phyloP scores from a whole-genome alignment of 2,113 vertebrate species.

The Astur gentilis region DNA sequence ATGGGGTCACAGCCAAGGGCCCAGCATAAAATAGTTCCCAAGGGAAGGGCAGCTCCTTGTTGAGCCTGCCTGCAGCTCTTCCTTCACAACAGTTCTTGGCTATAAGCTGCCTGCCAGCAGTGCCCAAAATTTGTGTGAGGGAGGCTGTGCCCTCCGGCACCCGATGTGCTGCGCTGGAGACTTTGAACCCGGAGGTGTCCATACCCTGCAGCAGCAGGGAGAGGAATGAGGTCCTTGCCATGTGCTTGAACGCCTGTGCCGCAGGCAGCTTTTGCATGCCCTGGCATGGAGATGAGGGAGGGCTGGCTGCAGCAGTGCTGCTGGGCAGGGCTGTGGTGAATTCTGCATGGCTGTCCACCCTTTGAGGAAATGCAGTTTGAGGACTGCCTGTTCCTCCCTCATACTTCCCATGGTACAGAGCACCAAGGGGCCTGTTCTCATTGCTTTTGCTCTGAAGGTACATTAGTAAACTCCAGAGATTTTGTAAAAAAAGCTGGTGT shows the following conservation, averaged over 20 bases:
- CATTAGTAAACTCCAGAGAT: background rate
- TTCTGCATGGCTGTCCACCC: background rate
- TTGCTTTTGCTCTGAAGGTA: background rate
- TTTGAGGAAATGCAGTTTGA: background rate
- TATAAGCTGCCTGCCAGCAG: background rate
- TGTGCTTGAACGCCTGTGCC: rapidly evolving
- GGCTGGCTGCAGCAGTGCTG: background rate
- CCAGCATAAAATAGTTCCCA: background rate
- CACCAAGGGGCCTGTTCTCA: background rate
- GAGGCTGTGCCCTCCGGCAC: background rate
- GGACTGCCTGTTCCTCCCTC: background rate
- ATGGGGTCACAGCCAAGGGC: too few relatives aligned
- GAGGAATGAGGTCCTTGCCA: background rate
- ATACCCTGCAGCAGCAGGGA: background rate
- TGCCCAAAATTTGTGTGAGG: background rate
- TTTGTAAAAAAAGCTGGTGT: background rate
- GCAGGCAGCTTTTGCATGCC: background rate
- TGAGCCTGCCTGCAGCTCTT: background rate
- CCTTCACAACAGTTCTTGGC: background rate
- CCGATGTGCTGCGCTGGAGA: rapidly evolving
- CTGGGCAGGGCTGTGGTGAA: background rate
- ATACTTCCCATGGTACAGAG: background rate
- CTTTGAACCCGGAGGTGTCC: rapidly evolving
- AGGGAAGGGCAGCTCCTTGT: background rate
- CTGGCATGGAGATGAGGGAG: rapidly evolving